Evolutionary conservation across 2,888 invertebrate species (phyloP).

Genomic region (Chloroclysta siterata): DNA sequence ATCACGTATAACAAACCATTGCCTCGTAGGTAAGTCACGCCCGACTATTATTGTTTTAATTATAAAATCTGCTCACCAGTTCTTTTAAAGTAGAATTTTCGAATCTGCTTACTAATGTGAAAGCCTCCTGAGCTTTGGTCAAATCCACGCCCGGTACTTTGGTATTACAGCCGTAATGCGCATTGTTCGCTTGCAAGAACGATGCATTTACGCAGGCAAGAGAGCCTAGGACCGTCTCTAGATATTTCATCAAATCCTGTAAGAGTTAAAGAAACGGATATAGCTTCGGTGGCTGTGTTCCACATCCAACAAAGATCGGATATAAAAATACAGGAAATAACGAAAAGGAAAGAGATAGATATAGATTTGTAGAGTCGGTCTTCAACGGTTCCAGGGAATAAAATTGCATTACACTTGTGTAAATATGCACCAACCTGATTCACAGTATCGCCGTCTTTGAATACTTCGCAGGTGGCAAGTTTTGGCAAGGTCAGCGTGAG

Average conservation of each 20-base stretch:
- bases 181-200: constrained; percentile 88
- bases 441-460: constrained; percentile 86
- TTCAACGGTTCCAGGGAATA: not conserved
- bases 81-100: constrained; percentile 90
- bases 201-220: constrained; percentile 95
- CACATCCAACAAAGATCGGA: no score
- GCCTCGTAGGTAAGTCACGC: no score
- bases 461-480: constrained; percentile 84
- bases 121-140: constrained; percentile 86
- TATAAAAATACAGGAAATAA: no score
- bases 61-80: constrained; percentile 60
- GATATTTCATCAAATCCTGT: constrained; percentile 87
- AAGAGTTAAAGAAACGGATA: constrained; percentile 19
- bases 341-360: constrained; percentile 7
- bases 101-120: constrained; percentile 88
- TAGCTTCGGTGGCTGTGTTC: not conserved
- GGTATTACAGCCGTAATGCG: constrained; percentile 91
- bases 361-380: not conserved
- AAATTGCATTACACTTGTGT: not conserved
- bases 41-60: no score
- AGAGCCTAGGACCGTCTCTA: constrained; percentile 94
- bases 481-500: constrained; percentile 86
- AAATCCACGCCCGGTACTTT: constrained; percentile 93
- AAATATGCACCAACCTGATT: constrained; percentile 77
- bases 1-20: no score